A percentile compares a stretch with the other conserved stretches of the same genome.
Conservation (phyloP, 2,113 vertebrate species). For the Anarhynchus alexandrinus region DNA sequence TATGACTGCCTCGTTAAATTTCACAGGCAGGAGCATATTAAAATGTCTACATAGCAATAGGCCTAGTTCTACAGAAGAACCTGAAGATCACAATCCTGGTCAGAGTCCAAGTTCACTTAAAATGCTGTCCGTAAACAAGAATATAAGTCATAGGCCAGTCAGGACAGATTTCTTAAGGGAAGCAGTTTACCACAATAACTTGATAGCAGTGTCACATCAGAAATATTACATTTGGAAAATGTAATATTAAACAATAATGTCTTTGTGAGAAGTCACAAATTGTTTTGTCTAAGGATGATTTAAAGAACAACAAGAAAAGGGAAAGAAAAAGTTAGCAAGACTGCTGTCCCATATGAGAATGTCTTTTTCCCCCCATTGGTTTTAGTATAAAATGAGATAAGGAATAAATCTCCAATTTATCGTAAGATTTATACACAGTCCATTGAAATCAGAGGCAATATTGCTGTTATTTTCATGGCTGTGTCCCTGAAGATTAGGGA, state of each 20-base stretch:
- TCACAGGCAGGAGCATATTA: background rate
- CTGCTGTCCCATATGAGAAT: background rate
- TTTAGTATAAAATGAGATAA: background rate
- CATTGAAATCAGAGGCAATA: background rate
- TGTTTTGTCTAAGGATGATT: background rate
- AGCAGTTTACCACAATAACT: background rate
- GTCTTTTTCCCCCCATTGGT: background rate
- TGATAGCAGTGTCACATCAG: background rate
- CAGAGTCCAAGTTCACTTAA: background rate
- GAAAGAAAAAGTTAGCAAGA: background rate
- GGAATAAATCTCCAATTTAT: background rate
- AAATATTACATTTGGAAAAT: constrained; percentile 18
- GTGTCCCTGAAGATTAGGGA: background rate
- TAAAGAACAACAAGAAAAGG: background rate
- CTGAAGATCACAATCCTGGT: background rate
- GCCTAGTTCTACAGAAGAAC: background rate
- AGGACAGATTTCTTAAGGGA: constrained; percentile 6
- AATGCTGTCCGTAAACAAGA: background rate
- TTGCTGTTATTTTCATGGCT: background rate
- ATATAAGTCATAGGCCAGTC: background rate
- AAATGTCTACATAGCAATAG: background rate
- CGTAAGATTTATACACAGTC: background rate
- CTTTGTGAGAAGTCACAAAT: background rate
- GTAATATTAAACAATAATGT: background rate
- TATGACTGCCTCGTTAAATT: background rate